Percentiles rank a stretch among this genome's conserved stretches.
Conservation (phyloP, 2,113 vertebrate species). For the Morone saxatilis region DNA sequence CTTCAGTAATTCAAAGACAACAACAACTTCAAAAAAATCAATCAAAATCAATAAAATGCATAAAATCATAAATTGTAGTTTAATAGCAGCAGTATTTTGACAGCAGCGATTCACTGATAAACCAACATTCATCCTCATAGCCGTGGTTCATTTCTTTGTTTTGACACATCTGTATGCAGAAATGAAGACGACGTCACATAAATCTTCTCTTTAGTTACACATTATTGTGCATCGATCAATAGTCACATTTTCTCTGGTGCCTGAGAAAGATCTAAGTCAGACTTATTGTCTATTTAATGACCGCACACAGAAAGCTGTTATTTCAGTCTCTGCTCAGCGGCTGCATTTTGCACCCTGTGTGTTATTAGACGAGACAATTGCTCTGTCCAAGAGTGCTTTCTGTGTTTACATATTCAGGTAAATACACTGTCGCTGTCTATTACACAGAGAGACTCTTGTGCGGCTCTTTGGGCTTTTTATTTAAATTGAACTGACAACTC, state of each 20-base stretch:
- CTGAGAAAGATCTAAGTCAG: slow-evolving; percentile 51
- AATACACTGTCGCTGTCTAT: slow-evolving; percentile 46
- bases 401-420: slow-evolving; percentile 59
- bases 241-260: slow-evolving; percentile 26
- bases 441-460: slow-evolving; percentile 36
- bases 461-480: slow-evolving; percentile 27
- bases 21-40: no score
- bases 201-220: slow-evolving; percentile 28
- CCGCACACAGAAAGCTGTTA: slow-evolving; percentile 30
- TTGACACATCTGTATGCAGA: slow-evolving; percentile 38
- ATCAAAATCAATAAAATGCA: slow-evolving; percentile 18
- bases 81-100: slow-evolving; percentile 8
- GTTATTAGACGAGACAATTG: slow-evolving; percentile 47
- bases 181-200: slow-evolving; percentile 28
- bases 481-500: slow-evolving; percentile 50
- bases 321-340: slow-evolving; percentile 21
- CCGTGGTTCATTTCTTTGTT: slow-evolving; percentile 10
- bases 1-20: background rate
- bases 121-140: background rate
- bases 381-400: slow-evolving; percentile 30
- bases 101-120: slow-evolving; percentile 24
- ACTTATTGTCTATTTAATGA: slow-evolving; percentile 59
- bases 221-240: slow-evolving; percentile 42
- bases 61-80: background rate
- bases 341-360: slow-evolving; percentile 30